phyloP scores from a whole-genome alignment of 2,113 vertebrate species.

The Sander vitreus region DNA sequence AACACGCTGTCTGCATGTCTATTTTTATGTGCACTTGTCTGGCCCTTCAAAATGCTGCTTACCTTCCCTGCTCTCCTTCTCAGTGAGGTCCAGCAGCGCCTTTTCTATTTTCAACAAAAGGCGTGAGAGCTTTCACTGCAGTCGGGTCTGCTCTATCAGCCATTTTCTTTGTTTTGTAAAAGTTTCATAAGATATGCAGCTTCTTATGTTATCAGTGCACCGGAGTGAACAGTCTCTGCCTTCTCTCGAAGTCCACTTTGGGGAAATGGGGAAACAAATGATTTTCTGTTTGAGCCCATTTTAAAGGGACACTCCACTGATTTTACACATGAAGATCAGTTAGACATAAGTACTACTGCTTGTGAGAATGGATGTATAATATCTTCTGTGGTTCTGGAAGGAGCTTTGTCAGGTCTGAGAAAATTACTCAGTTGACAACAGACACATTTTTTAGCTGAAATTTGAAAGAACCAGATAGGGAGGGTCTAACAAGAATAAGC shows the following conservation, averaged over 20 bases:
- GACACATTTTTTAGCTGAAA: background rate
- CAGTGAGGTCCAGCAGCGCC: slow-evolving; percentile 57
- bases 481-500: no score
- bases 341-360: background rate
- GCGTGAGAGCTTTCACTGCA: slow-evolving; percentile 34
- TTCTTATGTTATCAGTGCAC: slow-evolving; percentile 43
- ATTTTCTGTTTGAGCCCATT: background rate
- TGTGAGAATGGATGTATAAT: background rate
- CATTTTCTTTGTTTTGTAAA: slow-evolving; percentile 29
- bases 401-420: background rate
- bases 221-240: background rate
- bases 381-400: background rate
- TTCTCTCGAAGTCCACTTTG: slow-evolving; percentile 34
- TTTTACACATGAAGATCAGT: background rate
- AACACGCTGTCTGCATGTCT: slow-evolving; percentile 22
- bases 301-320: slow-evolving; percentile 18
- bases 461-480: no score
- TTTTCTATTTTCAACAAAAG: slow-evolving; percentile 55
- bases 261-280: background rate
- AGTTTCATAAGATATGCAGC: slow-evolving; percentile 7
- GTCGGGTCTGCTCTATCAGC: background rate
- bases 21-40: slow-evolving; percentile 54
- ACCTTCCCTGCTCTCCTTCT: slow-evolving; percentile 60
- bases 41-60: slow-evolving; percentile 31
- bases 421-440: background rate